phyloP scores from a whole-genome alignment of 2,113 vertebrate genomes.

The Phalacrocorax brasilianus region DNA sequence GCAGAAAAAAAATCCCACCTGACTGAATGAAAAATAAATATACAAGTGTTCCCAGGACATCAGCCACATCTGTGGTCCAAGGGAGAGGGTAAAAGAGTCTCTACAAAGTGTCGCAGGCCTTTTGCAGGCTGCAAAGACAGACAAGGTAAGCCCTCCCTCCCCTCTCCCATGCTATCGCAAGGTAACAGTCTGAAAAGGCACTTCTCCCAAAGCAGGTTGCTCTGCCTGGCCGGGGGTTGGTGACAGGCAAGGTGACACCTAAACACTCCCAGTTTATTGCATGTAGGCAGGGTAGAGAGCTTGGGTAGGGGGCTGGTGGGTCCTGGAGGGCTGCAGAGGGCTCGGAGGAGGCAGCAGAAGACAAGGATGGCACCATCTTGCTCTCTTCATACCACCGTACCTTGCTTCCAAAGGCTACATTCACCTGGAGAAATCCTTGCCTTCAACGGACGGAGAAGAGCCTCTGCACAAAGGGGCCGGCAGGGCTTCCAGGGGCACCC shows the following conservation, averaged over 20 bases:
- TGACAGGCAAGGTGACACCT: conserved; percentile 19
- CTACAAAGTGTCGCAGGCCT: background rate
- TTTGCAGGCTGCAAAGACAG: background rate
- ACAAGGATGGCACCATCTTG: background rate
- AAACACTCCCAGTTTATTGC: conserved; percentile 60
- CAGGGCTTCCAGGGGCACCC: background rate
- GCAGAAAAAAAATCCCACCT: background rate
- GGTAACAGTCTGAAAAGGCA: conserved; percentile 64
- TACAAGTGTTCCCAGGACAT: background rate
- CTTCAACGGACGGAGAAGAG: conserved; percentile 43
- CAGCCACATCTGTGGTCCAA: background rate
- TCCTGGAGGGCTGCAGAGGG: background rate
- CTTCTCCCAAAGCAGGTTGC: conserved; percentile 55
- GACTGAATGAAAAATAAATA: conserved; percentile 41
- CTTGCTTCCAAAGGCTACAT: background rate
- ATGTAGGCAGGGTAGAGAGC: conserved; percentile 1
- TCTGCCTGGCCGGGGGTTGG: conserved; percentile 12
- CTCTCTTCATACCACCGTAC: background rate
- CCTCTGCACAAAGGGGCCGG: background rate
- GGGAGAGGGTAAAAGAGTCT: background rate
- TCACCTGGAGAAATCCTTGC: background rate
- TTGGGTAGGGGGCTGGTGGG: background rate
- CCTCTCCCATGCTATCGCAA: background rate
- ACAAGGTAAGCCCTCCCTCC: background rate
- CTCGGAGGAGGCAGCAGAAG: background rate